Conservation (phyloP, 2,888 invertebrate species). For the Parochlus steinenii region DNA sequence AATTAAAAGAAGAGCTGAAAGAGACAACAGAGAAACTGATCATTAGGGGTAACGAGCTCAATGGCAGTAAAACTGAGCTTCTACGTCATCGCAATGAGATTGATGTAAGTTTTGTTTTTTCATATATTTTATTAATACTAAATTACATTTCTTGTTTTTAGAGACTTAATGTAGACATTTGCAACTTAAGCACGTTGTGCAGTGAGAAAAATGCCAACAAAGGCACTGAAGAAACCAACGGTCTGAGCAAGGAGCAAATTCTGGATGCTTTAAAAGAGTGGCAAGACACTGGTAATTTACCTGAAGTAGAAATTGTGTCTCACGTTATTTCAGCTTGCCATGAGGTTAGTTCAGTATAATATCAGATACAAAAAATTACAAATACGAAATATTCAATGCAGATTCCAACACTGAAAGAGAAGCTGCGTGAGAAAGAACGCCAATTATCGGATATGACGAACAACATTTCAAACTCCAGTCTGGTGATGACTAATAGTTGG, state of each 20-base stretch:
- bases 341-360: constrained; percentile 21
- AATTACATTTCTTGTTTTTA: constrained; percentile 19
- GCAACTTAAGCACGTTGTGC: constrained; percentile 37
- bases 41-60: constrained; percentile 34
- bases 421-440: constrained; percentile 29
- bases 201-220: constrained; percentile 27
- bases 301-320: constrained; percentile 26
- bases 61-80: constrained; percentile 34
- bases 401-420: constrained; percentile 28
- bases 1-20: constrained; percentile 36
- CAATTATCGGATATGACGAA: constrained; percentile 29
- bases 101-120: constrained; percentile 31
- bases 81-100: constrained; percentile 38
- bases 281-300: constrained; percentile 28
- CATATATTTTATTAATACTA: constrained; percentile 10
- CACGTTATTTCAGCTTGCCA: constrained; percentile 25
- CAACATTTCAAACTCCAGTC: constrained; percentile 28
- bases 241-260: constrained; percentile 26
- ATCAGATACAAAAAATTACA: background rate
- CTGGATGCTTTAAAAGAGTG: constrained; percentile 26
- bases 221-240: constrained; percentile 9
- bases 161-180: constrained; percentile 40
- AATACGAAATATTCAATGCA: constrained; percentile 15
- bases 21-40: constrained; percentile 36
- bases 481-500: constrained; percentile 31